phyloP scores from a whole-genome alignment of 92 coral and sea anemone genomes.

The Umimayanthus kanabou region DNA sequence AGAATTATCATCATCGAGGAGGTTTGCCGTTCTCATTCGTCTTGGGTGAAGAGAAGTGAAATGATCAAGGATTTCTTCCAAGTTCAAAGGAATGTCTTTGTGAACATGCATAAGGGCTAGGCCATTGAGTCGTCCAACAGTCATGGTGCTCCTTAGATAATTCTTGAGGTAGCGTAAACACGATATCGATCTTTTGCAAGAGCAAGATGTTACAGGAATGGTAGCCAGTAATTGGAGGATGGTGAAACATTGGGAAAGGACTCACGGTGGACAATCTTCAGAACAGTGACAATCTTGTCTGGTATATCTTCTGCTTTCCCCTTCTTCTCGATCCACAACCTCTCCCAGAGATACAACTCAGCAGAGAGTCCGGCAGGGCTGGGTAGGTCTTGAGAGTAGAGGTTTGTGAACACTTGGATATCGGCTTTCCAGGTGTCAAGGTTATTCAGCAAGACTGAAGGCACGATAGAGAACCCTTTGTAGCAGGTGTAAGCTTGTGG shows the following conservation, averaged over 20 bases:
- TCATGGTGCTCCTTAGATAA: conserved; percentile 48
- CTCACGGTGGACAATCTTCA: conserved; percentile 42
- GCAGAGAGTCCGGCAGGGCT: conserved; percentile 49
- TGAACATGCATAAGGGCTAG: conserved; percentile 50
- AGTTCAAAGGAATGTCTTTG: conserved; percentile 44
- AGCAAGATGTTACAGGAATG: conserved; percentile 52
- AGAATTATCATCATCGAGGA: too few species aligned
- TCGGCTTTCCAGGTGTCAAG: conserved; percentile 49
- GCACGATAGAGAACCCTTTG: conserved; percentile 58
- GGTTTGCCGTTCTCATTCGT: conserved; percentile 51
- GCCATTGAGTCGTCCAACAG: conserved; percentile 54
- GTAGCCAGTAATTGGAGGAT: conserved; percentile 47
- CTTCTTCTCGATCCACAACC: conserved; percentile 45
- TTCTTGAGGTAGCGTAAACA: conserved; percentile 47
- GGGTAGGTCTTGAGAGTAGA: conserved; percentile 46
- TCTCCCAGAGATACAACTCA: conserved; percentile 29
- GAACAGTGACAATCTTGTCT: conserved; percentile 41
- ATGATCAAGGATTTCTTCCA: conserved; percentile 48
- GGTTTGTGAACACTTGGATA: conserved; percentile 36
- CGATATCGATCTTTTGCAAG: conserved; percentile 55
- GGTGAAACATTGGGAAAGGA: conserved; percentile 40
- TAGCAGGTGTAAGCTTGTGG: conserved; percentile 52
- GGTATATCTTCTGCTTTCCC: conserved; percentile 53
- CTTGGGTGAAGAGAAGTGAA: conserved; percentile 56
- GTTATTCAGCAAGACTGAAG: conserved; percentile 39